phyloP scores from a whole-genome alignment of 2,113 vertebrate species.

The Hippopotamus amphibius region DNA sequence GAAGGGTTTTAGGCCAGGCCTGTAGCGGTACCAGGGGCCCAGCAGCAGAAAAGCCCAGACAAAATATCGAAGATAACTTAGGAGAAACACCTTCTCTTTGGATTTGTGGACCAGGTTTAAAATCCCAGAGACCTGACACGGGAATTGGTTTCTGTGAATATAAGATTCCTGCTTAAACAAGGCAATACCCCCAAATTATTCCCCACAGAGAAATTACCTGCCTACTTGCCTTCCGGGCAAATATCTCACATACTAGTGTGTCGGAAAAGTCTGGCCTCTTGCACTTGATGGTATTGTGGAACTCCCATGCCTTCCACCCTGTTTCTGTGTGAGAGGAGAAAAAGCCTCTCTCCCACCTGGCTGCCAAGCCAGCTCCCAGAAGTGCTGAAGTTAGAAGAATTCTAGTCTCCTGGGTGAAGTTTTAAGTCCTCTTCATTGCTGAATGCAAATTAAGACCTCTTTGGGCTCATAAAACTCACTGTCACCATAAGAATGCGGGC shows the following conservation, averaged over 20 bases:
- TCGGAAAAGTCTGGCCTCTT: not conserved
- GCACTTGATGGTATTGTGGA: not conserved
- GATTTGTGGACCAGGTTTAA: not conserved
- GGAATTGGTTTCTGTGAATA: not conserved
- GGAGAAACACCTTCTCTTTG: not conserved
- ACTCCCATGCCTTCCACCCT: fast-evolving
- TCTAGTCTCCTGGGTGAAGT: not conserved
- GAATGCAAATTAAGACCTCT: not conserved
- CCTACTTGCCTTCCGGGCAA: not conserved
- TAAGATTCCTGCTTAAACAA: not conserved
- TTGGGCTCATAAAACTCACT: not conserved
- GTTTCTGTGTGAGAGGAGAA: not conserved
- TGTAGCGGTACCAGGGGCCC: too few relatives aligned
- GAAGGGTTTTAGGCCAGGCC: not conserved
- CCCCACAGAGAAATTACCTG: not conserved
- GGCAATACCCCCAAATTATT: not conserved
- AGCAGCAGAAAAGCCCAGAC: not conserved
- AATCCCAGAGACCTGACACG: not conserved
- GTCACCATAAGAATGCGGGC: not conserved
- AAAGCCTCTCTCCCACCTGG: not conserved
- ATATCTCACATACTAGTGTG: not conserved
- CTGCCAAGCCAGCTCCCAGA: not conserved
- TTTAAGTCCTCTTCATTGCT: not conserved
- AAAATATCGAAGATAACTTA: not conserved
- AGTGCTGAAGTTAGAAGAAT: not conserved